Conservation (phyloP, 1,140 invertebrate species). For the Piezodorus guildinii region DNA sequence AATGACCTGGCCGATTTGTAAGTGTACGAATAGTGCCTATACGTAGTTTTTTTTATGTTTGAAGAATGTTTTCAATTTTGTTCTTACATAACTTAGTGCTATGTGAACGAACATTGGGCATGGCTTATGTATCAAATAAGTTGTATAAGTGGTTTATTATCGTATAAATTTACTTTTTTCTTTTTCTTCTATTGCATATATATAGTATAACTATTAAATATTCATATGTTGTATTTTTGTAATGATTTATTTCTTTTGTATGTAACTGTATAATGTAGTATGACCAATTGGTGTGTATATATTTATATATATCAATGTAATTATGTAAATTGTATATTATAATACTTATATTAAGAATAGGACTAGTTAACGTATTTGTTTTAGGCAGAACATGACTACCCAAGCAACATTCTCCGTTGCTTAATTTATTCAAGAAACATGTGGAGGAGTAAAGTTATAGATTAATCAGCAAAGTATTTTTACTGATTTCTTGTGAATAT, state of each 20-base stretch:
- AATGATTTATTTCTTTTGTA: not conserved
- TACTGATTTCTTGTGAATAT: slow-evolving; percentile 14
- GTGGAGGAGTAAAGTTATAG: not conserved
- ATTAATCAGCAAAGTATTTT: not conserved
- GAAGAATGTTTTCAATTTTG: too few relatives aligned
- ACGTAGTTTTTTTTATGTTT: not conserved
- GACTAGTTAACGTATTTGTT: slow-evolving; percentile 18
- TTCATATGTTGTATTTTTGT: too few relatives aligned
- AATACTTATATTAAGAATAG: not conserved
- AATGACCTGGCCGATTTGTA: slow-evolving; percentile 28
- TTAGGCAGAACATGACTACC: slow-evolving; percentile 23
- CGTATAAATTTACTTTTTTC: too few relatives aligned
- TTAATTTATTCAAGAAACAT: slow-evolving; percentile 6
- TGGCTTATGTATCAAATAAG: too few relatives aligned
- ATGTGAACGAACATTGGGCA: too few relatives aligned
- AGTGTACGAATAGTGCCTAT: slow-evolving; percentile 15
- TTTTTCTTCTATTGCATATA: too few relatives aligned
- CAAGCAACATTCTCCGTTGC: slow-evolving; percentile 24
- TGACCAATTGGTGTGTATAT: not conserved
- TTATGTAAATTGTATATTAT: slow-evolving; percentile 1
- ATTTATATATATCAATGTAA: not conserved
- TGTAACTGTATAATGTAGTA: not conserved
- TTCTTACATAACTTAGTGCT: too few relatives aligned
- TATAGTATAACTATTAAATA: too few relatives aligned
- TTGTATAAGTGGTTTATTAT: too few relatives aligned